Percentiles rank a stretch among this genome's conserved stretches.
phyloP scores from a whole-genome alignment of 1,140 invertebrate genomes.

The Drosophila biarmipes region DNA sequence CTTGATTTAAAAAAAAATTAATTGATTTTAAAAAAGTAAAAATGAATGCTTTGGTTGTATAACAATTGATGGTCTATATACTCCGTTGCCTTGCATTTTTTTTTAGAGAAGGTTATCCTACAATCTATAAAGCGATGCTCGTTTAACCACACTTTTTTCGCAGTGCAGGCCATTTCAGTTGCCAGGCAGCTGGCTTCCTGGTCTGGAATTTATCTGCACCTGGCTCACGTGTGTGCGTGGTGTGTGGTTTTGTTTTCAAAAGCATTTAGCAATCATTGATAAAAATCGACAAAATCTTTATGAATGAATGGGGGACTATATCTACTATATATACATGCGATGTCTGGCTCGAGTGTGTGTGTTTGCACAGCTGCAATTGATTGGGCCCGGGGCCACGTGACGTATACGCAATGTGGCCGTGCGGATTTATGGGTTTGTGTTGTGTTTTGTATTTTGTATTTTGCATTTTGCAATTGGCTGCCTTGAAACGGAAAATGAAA shows the following conservation, averaged over 20 bases:
- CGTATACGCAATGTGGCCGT: slow-evolving; percentile 69
- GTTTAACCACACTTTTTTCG: neutral
- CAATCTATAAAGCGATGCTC: neutral
- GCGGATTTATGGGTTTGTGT: slow-evolving; percentile 42
- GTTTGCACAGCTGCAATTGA: slow-evolving; percentile 70
- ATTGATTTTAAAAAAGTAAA: too few species aligned
- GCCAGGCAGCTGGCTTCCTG: slow-evolving; percentile 25
- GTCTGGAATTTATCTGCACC: slow-evolving; percentile 40
- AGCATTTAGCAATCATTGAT: slow-evolving; percentile 82
- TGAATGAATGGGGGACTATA: slow-evolving; percentile 61
- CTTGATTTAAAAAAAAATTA: too few species aligned
- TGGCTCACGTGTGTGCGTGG: slow-evolving; percentile 29
- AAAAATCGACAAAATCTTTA: slow-evolving; percentile 78
- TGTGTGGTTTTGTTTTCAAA: slow-evolving; percentile 66
- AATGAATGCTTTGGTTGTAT: too few species aligned
- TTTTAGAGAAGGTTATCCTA: neutral
- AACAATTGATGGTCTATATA: too few species aligned
- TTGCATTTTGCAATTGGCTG: slow-evolving; percentile 24
- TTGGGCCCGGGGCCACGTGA: slow-evolving; percentile 54
- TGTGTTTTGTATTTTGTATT: slow-evolving; percentile 32
- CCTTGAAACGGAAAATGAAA: slow-evolving; percentile 60
- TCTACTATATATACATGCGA: slow-evolving; percentile 5
- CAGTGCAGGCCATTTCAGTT: slow-evolving; percentile 21
- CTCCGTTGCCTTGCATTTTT: neutral
- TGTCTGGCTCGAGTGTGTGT: slow-evolving; percentile 22